Conservation (phyloP, 30 jellyfish, hydroid and myxozoan genomes). For the Aurelia aurita region DNA sequence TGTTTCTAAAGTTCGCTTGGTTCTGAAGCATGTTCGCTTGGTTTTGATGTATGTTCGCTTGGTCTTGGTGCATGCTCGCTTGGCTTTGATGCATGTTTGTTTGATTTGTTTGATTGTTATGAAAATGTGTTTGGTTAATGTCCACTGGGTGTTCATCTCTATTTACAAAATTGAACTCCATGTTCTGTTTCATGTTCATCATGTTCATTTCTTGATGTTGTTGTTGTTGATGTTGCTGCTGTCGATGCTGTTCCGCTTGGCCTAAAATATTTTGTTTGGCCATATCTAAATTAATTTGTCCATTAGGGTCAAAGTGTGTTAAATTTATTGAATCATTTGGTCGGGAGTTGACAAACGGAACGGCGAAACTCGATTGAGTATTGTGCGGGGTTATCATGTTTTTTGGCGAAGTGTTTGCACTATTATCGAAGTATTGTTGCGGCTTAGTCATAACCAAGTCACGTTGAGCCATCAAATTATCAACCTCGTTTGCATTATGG, state of each 20-base stretch:
- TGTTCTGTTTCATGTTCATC: constrained; percentile 9
- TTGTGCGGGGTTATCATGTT: constrained; percentile 1
- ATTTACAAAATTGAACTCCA: neutral
- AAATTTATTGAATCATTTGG: neutral
- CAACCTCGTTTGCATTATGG: constrained; percentile 39
- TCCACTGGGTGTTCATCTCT: constrained; percentile 4
- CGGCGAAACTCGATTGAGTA: constrained; percentile 17
- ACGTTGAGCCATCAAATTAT: constrained; percentile 9
- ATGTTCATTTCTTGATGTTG: constrained; percentile 2
- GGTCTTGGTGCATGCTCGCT: neutral
- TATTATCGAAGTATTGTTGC: constrained; percentile 12
- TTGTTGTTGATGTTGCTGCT: constrained; percentile 4
- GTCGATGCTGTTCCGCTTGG: constrained; percentile 11
- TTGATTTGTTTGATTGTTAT: neutral
- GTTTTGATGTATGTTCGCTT: no score
- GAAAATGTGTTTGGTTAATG: neutral
- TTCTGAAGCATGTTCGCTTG: neutral
- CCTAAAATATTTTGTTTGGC: constrained; percentile 26
- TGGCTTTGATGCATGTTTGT: neutral
- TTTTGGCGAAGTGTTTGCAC: constrained; percentile 6
- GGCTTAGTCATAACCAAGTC: constrained; percentile 6
- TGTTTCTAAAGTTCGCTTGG: constrained; percentile 1
- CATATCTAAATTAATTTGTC: neutral
- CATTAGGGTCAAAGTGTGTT: constrained; percentile 6
- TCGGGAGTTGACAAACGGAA: constrained; percentile 18